Evolutionary conservation across 2,888 invertebrate species (phyloP).

Genomic region (Bhutanitis thaidina): DNA sequence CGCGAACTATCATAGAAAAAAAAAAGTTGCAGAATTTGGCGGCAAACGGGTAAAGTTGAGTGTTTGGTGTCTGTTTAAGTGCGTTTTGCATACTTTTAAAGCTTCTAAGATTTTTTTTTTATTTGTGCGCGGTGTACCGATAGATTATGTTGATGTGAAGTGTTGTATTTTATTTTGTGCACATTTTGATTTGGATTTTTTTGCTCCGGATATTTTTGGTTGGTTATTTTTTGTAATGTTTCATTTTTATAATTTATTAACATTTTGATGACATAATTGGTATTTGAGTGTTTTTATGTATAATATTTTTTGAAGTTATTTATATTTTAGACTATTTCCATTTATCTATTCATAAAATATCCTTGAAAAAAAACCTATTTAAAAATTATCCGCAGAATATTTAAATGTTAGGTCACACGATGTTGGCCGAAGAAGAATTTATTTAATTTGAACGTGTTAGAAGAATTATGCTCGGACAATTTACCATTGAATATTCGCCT

Average conservation of each 20-base stretch:
- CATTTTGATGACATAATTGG: conserved; percentile 17
- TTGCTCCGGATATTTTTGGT: conserved; percentile 74
- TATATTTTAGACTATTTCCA: background rate
- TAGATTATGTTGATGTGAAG: conserved; percentile 69
- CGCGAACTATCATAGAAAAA: conserved; percentile 35
- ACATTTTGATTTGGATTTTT: conserved; percentile 75
- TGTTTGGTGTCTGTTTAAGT: conserved; percentile 64
- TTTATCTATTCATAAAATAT: too few species aligned
- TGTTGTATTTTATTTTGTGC: conserved; percentile 72
- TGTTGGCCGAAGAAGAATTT: background rate
- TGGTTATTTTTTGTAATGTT: conserved; percentile 48
- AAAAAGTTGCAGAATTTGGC: conserved; percentile 58
- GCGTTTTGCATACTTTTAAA: conserved; percentile 60
- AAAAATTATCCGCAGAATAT: background rate
- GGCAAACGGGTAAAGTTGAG: conserved; percentile 75
- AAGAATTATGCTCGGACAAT: conserved; percentile 1
- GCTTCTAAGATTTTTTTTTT: conserved; percentile 62
- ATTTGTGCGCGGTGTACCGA: conserved; percentile 65
- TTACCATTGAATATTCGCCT: conserved; percentile 27
- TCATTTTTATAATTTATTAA: conserved; percentile 21
- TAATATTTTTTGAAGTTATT: background rate
- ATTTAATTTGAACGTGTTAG: conserved; percentile 2
- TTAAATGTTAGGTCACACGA: background rate
- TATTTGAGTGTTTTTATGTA: background rate
- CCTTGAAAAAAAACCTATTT: background rate